Evolutionary conservation across 2,113 vertebrate genomes (phyloP).

Genomic region (Pelecanus crispus): DNA sequence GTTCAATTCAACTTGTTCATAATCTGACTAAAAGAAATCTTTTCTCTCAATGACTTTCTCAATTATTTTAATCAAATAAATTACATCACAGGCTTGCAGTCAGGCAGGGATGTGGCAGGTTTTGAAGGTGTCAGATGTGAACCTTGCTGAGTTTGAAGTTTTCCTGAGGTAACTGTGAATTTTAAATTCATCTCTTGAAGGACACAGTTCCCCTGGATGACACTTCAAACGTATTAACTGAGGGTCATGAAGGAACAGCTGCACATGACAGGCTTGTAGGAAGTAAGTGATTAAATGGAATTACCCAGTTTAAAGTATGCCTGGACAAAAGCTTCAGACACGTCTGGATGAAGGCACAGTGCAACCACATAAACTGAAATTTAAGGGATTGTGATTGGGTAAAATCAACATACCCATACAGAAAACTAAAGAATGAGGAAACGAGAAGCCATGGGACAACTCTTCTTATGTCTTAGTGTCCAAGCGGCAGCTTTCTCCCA

Average conservation of each 20-base stretch:
- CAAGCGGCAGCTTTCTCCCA: neutral
- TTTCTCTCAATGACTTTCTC: neutral
- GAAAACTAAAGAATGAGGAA: neutral
- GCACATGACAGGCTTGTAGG: neutral
- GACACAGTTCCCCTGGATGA: neutral
- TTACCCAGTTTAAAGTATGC: neutral
- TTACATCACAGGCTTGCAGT: neutral
- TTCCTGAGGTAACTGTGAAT: neutral
- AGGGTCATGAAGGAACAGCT: neutral
- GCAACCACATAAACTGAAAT: neutral
- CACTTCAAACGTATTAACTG: neutral
- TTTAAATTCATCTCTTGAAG: neutral
- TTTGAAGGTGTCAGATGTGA: neutral
- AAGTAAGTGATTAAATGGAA: neutral
- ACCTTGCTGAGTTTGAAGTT: neutral
- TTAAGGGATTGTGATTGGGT: neutral
- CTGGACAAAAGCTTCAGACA: neutral
- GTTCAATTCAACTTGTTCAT: neutral
- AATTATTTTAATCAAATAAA: neutral
- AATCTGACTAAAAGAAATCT: neutral
- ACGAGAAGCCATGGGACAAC: neutral
- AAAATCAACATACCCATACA: neutral
- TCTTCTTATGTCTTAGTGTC: neutral
- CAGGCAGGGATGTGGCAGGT: neutral
- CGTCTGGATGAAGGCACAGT: neutral